Base-by-base conservation (phyloP, 1,140 invertebrate genomes). In the Sarcophaga peregrina region DNA sequence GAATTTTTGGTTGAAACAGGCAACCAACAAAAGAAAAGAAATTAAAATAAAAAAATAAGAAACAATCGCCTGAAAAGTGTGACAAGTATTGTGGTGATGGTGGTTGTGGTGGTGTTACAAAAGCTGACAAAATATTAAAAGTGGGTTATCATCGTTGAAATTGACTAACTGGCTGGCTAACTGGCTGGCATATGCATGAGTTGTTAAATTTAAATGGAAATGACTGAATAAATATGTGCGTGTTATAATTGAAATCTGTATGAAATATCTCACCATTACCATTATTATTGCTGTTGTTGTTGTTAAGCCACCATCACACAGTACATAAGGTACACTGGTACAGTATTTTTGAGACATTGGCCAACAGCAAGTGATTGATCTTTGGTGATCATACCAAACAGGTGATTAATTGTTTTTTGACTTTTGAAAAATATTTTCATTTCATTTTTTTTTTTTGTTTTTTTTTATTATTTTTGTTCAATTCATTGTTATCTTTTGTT, bases 401-500 rank as follows among this genome's bases (percentile, higher is more conserved):
- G 75, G 75, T 78, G 75, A 78, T 78, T 78, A 78, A 78, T 78
- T 78, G 75, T 78, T 78, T 78, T 78, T 76, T 46, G 74, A 45
- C 74, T 76, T 76, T 17, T 76, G 25, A 45, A 47, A 50, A 6
- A 47, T n/a, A 8, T 47, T 37, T 37, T 37, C 25, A 37, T 37
- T 37, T 37, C 25, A 37, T 37, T 72, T 81, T 25, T 45, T 52
- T 62, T 17, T 62, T 68, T 62, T 81, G 13, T n/a, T 8, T 81
- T 37, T 52, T 46, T 5, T 58, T 8, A 15, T 81, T 81, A 17
- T 54, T 25, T 10, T 25, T 54, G 78, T 81, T 81, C 25, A 37
- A 37, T 37, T 37, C 25, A 37, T 37, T 37, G 25, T 37, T 37
- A 37, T 37, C 25, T 37, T 37, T 37, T 37, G 17, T 78, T 46